Percentiles rank a stretch among this genome's conserved stretches.
These are phyloP conservation scores for Salticus scenicus DNA, from an alignment of 2,888 invertebrate species.

Conservation along the genomic window DNA sequence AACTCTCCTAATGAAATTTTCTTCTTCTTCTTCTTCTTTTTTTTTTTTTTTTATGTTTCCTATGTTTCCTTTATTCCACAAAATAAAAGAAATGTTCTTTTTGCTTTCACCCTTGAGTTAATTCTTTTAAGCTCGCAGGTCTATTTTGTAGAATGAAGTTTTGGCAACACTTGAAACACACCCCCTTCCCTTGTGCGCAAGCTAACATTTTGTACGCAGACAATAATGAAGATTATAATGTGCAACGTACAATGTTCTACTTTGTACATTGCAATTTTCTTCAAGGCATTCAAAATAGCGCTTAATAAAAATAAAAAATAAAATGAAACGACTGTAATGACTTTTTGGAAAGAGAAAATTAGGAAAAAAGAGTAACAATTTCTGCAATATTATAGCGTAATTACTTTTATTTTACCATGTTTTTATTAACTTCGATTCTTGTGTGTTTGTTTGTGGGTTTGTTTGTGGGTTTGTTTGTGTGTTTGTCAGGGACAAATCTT, in stretches of 20 bases:
- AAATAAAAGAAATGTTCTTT: background rate
- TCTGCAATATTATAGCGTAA: too few relatives aligned
- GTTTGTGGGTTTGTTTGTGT: too few relatives aligned
- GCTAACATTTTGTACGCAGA: background rate
- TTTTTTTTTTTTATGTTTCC: background rate
- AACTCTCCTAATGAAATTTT: too few relatives aligned
- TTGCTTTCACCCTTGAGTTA: background rate
- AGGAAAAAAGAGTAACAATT: conserved; percentile 7
- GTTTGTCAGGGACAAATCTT: too few relatives aligned
- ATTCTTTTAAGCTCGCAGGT: background rate
- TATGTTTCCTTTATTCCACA: too few relatives aligned
- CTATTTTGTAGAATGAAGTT: conserved; percentile 6
- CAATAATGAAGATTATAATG: background rate
- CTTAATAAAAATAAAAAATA: background rate
- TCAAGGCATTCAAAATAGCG: background rate
- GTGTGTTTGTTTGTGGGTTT: too few relatives aligned
- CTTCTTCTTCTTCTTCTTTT: background rate
- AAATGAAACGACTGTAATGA: background rate
- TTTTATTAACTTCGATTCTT: too few relatives aligned
- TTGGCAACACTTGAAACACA: background rate
- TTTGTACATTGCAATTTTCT: background rate
- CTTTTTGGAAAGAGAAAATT: background rate
- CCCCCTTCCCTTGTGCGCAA: background rate
- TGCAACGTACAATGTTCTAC: background rate
- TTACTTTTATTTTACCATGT: too few relatives aligned